phyloP scores from a whole-genome alignment of 2,797 vertebrate species.

The Okamejei kenojei region DNA sequence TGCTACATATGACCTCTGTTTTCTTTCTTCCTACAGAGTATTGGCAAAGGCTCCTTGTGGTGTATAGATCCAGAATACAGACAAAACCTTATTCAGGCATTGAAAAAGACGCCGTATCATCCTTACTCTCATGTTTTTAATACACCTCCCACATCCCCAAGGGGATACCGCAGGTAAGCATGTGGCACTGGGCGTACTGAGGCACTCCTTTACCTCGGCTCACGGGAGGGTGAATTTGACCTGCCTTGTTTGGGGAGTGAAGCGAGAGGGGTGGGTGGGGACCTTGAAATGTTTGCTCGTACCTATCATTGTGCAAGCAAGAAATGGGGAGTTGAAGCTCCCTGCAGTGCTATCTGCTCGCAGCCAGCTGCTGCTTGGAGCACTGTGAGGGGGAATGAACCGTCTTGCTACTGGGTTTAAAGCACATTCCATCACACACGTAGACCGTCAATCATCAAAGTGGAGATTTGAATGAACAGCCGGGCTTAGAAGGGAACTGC shows the following conservation, averaged over 20 bases:
- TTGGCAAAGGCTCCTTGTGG: constrained; percentile 73
- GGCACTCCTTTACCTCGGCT: background rate
- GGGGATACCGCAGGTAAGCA: constrained; percentile 81
- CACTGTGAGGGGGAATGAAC: constrained; percentile 45
- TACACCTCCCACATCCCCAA: constrained; percentile 81
- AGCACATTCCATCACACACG: constrained; percentile 61
- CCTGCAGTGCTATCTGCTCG: background rate
- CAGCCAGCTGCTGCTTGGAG: background rate
- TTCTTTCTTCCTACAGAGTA: constrained; percentile 57
- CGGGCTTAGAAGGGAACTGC: constrained; percentile 62
- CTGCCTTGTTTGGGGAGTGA: background rate
- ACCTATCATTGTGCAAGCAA: background rate
- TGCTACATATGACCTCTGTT: constrained; percentile 3
- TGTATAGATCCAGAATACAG: constrained; percentile 75
- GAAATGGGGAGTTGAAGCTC: background rate
- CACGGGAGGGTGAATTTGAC: background rate
- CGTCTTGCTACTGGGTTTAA: constrained; percentile 46
- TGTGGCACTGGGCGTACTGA: background rate
- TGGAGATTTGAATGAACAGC: constrained; percentile 66
- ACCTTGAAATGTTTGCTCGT: background rate
- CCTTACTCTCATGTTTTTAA: constrained; percentile 83
- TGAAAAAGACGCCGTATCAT: constrained; percentile 98
- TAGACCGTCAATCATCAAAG: constrained; percentile 65
- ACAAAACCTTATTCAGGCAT: constrained; percentile 97
- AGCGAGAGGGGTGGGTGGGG: background rate